Percentiles rank a stretch among this genome's conserved stretches.
These are phyloP conservation scores for Athalia rosae DNA, from an alignment of 2,888 invertebrate species.

Conservation along the genomic window DNA sequence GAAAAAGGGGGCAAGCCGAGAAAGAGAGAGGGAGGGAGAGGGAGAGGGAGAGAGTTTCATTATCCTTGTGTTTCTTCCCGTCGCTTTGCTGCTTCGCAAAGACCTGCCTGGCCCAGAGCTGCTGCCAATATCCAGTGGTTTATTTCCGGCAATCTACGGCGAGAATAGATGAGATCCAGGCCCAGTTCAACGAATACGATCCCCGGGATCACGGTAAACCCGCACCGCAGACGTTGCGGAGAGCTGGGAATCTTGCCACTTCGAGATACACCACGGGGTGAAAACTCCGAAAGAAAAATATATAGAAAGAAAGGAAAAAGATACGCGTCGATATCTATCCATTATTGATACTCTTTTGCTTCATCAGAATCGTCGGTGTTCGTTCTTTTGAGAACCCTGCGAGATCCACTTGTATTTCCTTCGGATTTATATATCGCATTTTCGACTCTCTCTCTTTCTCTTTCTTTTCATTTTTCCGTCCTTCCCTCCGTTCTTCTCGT, in stretches of 20 bases:
- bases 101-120: constrained; percentile 34
- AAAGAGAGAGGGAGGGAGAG: constrained; percentile 17
- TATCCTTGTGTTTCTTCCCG: constrained; percentile 46
- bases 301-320: too few relatives aligned
- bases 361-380: too few relatives aligned
- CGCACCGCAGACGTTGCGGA: constrained; percentile 20
- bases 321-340: too few relatives aligned
- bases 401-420: too few relatives aligned
- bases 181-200: constrained; percentile 30
- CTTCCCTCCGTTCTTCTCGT: too few relatives aligned
- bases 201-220: constrained; percentile 32
- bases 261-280: neutral
- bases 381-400: too few relatives aligned
- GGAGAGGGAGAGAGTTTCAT: constrained; percentile 52
- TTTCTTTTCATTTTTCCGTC: too few relatives aligned
- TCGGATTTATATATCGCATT: too few relatives aligned
- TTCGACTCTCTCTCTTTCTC: too few relatives aligned
- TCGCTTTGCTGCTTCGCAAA: constrained; percentile 26
- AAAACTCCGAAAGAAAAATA: neutral
- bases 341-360: too few relatives aligned
- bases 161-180: constrained; percentile 35
- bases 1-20: neutral
- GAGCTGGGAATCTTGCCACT: constrained; percentile 46
- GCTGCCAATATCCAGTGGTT: constrained; percentile 32
- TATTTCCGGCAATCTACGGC: constrained; percentile 30